A percentile compares a stretch with the other conserved stretches of the same genome.
Evolutionary conservation across 1,140 invertebrate species (phyloP).

Genomic region (Drosophila dunni): DNA sequence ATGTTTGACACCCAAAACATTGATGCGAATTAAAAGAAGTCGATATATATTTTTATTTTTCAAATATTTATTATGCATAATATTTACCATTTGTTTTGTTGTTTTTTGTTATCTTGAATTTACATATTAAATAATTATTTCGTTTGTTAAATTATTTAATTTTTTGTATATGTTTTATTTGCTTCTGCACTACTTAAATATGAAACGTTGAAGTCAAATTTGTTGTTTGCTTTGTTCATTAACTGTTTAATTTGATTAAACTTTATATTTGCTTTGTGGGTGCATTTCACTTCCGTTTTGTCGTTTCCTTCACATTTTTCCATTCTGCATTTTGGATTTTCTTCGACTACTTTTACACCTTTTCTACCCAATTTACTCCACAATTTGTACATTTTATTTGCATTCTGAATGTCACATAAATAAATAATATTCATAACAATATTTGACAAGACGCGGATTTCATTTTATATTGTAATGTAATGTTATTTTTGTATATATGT

Average conservation of each 20-base stretch:
- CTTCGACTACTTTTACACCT: slow-evolving; percentile 15
- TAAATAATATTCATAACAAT: slow-evolving; percentile 51
- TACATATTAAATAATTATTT: slow-evolving; percentile 74
- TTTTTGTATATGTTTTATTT: slow-evolving; percentile 53
- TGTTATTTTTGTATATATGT: slow-evolving; percentile 29
- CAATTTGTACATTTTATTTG: slow-evolving; percentile 82
- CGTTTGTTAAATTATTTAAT: slow-evolving; percentile 27
- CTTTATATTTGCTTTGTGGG: slow-evolving; percentile 59
- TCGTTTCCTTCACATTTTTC: background rate
- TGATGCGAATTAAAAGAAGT: background rate
- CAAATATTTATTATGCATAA: slow-evolving; percentile 75
- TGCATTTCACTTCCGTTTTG: slow-evolving; percentile 48
- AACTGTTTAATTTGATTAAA: slow-evolving; percentile 81
- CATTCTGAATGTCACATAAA: slow-evolving; percentile 58
- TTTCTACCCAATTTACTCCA: slow-evolving; percentile 60
- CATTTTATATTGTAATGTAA: slow-evolving; percentile 30
- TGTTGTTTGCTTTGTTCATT: slow-evolving; percentile 48
- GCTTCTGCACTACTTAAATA: slow-evolving; percentile 82
- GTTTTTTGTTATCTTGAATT: slow-evolving; percentile 59
- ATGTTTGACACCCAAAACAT: background rate
- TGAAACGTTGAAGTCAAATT: slow-evolving; percentile 82
- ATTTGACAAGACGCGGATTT: slow-evolving; percentile 82
- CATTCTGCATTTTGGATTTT: slow-evolving; percentile 1
- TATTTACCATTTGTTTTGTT: slow-evolving; percentile 71
- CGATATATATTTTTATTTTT: slow-evolving; percentile 14